Conservation (phyloP, 2,113 vertebrate genomes). For the Hyperopisus bebe region DNA sequence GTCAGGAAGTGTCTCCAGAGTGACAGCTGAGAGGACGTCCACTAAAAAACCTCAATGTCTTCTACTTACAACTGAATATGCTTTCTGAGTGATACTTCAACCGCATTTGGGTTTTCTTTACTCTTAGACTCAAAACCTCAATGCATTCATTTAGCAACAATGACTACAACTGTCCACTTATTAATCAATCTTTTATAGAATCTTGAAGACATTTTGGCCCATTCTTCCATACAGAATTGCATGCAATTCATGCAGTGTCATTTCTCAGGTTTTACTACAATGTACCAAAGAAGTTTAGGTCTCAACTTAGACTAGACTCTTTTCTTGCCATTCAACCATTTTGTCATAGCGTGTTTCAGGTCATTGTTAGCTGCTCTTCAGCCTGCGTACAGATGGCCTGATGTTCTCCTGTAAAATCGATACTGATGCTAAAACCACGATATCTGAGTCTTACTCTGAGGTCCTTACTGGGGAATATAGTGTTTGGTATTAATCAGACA, state of each 20-base stretch:
- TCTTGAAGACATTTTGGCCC: neutral
- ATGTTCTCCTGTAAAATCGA: neutral
- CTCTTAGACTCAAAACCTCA: neutral
- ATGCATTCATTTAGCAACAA: neutral
- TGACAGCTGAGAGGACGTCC: neutral
- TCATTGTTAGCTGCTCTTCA: neutral
- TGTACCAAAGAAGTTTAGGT: neutral
- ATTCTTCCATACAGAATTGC: neutral
- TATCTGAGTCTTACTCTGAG: neutral
- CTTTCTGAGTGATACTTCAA: neutral
- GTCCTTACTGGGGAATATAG: neutral
- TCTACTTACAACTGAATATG: neutral
- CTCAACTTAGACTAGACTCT: neutral
- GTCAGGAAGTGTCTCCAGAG: neutral
- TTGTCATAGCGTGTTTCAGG: neutral
- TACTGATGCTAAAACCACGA: neutral
- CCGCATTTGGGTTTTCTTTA: neutral
- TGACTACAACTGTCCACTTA: neutral
- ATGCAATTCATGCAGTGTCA: neutral
- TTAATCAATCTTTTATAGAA: neutral
- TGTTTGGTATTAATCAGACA: neutral
- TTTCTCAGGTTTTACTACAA: neutral
- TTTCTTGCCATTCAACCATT: neutral
- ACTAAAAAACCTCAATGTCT: neutral
- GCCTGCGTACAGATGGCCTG: neutral